Conservation (phyloP, 2,797 vertebrate species). For the Gastrophryne carolinensis region DNA sequence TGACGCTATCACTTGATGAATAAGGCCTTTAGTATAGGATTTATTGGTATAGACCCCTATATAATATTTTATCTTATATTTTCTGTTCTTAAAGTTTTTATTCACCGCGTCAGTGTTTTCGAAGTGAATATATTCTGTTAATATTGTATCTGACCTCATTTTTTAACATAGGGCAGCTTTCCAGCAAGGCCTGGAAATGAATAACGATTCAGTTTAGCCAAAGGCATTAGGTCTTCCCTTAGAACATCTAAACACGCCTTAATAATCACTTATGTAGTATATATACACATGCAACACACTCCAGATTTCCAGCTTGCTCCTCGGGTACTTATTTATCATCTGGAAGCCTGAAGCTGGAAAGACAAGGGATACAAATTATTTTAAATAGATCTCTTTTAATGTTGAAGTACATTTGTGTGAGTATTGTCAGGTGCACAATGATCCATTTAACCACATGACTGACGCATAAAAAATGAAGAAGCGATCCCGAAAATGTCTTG, state of each 20-base stretch:
- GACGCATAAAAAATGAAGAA: too few species aligned
- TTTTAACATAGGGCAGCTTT: not conserved
- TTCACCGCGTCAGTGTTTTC: not conserved
- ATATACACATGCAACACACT: not conserved
- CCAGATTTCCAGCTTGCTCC: too few species aligned
- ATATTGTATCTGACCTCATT: slow-evolving; percentile 5
- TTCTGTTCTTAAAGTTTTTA: slow-evolving; percentile 6
- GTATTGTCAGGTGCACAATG: too few species aligned
- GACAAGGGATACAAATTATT: too few species aligned
- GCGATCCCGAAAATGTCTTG: too few species aligned
- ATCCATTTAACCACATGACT: too few species aligned
- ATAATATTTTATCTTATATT: slow-evolving; percentile 27
- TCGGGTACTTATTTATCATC: too few species aligned
- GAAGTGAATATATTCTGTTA: not conserved
- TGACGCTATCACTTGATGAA: too few species aligned
- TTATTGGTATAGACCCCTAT: slow-evolving; percentile 6
- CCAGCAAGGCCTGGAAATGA: not conserved
- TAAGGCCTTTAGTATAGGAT: too few species aligned
- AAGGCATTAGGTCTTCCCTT: not conserved
- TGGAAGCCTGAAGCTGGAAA: too few species aligned
- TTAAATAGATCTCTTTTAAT: too few species aligned
- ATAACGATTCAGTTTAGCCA: not conserved
- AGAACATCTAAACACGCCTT: slow-evolving; percentile 8
- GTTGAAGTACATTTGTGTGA: too few species aligned
- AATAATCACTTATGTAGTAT: not conserved